phyloP scores from a whole-genome alignment of 2,888 invertebrate species.

The Macroteleia sp. region DNA sequence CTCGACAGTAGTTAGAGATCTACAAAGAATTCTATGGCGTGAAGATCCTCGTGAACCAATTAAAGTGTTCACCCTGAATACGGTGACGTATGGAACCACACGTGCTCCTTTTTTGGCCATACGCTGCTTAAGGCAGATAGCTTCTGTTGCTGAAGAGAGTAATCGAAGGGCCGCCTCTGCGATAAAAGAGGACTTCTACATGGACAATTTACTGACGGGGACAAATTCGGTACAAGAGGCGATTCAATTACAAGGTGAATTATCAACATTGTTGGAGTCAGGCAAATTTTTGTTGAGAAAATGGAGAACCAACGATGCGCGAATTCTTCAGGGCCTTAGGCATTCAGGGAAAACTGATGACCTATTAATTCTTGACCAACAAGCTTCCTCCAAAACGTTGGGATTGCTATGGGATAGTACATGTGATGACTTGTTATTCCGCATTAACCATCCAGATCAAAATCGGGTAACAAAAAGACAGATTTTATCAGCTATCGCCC shows the following conservation, averaged over 20 bases:
- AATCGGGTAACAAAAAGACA: constrained; percentile 18
- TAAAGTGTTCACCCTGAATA: not conserved
- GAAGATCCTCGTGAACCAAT: not conserved
- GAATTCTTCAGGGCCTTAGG: not conserved
- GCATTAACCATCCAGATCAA: too few relatives aligned
- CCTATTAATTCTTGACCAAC: constrained; percentile 27
- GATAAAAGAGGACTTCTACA: not conserved
- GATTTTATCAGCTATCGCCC: constrained; percentile 44
- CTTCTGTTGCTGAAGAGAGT: not conserved
- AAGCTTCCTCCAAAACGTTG: not conserved
- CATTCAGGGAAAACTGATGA: not conserved
- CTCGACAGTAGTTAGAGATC: not conserved
- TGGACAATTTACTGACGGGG: not conserved
- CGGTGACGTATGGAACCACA: not conserved
- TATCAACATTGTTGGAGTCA: not conserved
- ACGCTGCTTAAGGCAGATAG: not conserved
- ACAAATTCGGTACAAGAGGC: not conserved
- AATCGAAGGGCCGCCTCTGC: not conserved
- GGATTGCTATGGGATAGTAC: not conserved
- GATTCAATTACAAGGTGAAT: not conserved
- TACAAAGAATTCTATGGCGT: not conserved
- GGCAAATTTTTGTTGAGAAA: not conserved
- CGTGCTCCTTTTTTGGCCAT: not conserved
- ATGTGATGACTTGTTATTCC: too few relatives aligned
- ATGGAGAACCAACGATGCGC: not conserved